Evolutionary conservation across 2,797 vertebrate species (phyloP).

Genomic region (Centropyge bicolor): DNA sequence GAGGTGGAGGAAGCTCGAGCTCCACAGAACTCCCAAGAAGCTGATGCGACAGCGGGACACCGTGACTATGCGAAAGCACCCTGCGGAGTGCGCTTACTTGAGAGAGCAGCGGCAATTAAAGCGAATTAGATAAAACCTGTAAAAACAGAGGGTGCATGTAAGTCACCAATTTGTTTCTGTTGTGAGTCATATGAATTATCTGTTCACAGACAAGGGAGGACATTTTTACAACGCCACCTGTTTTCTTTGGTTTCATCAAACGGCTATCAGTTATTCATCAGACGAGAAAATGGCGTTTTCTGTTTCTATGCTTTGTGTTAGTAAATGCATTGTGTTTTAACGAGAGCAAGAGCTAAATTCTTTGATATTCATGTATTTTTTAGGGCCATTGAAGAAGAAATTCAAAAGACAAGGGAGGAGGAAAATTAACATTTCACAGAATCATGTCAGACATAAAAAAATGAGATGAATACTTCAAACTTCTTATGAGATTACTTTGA

Average conservation of each 20-base stretch:
- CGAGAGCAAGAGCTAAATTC: not conserved
- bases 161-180: constrained; percentile 36
- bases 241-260: constrained; percentile 13
- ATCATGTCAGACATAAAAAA: not conserved
- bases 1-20: constrained; percentile 83
- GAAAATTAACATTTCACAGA: not conserved
- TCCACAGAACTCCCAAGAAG: constrained; percentile 86
- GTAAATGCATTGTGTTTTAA: constrained; percentile 9
- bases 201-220: not conserved
- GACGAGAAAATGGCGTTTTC: not conserved
- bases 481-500: not conserved
- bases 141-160: constrained; percentile 33
- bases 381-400: not conserved
- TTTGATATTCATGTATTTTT: not conserved
- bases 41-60: constrained; percentile 85
- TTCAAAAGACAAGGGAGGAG: accelerated
- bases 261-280: not conserved
- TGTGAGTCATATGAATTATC: constrained; percentile 36
- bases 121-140: constrained; percentile 64
- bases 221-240: not conserved
- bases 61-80: constrained; percentile 68
- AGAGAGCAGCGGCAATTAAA: constrained; percentile 68
- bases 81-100: constrained; percentile 47
- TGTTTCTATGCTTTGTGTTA: not conserved
- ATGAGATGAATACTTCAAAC: not conserved